phyloP scores from a whole-genome alignment of 2,888 invertebrate species.

The Koerneria pararmatus region DNA sequence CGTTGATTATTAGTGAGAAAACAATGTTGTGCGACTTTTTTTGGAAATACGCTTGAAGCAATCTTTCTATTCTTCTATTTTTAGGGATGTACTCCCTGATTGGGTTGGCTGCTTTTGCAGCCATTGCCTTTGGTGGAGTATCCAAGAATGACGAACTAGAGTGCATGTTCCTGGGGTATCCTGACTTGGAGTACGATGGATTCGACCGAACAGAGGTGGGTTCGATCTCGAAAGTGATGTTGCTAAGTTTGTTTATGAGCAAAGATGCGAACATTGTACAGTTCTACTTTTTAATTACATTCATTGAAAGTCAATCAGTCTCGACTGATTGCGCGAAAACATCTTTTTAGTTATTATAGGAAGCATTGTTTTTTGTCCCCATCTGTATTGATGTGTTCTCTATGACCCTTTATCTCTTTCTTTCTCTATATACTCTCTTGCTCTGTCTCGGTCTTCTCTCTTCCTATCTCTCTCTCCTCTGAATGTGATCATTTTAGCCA shows the following conservation, averaged over 20 bases:
- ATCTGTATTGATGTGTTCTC: too few relatives aligned
- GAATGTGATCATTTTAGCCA: too few relatives aligned
- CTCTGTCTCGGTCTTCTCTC: too few relatives aligned
- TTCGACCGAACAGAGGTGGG: conserved; percentile 54
- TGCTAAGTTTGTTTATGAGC: neutral
- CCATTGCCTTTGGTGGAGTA: neutral
- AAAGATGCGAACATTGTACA: neutral
- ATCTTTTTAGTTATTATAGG: too few relatives aligned
- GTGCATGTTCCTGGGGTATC: conserved; percentile 60
- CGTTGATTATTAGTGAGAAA: neutral
- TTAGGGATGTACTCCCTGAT: conserved; percentile 18
- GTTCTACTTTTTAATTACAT: neutral
- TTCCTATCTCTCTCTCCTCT: too few relatives aligned
- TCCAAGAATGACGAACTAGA: conserved; percentile 44
- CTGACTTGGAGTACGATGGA: conserved; percentile 60
- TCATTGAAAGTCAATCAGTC: too few relatives aligned
- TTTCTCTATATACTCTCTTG: too few relatives aligned
- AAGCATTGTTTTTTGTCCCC: too few relatives aligned
- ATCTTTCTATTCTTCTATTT: neutral
- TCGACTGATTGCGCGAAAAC: too few relatives aligned
- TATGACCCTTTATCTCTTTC: too few relatives aligned
- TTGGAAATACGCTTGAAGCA: too few relatives aligned
- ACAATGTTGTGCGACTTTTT: neutral
- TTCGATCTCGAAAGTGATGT: neutral
- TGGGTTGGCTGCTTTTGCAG: conserved; percentile 17